Conservation (phyloP, 2,797 vertebrate genomes). For the Sarcophilus harrisii region DNA sequence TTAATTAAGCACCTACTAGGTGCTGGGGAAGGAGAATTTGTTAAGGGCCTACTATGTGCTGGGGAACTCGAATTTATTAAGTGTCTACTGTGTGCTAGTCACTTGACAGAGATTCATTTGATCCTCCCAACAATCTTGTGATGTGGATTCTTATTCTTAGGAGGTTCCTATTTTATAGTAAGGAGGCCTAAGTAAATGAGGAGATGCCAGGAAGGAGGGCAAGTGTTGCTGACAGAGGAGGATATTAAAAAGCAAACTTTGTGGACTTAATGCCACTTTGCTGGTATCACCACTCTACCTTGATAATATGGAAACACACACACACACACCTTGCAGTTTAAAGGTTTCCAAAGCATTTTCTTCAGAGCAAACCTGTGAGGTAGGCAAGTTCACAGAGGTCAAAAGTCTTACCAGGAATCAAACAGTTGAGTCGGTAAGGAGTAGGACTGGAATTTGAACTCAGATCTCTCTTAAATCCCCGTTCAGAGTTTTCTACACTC, state of each 20-base stretch:
- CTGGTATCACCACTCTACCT: too few species aligned
- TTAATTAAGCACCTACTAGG: not conserved
- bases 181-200: not conserved
- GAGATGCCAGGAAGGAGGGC: not conserved
- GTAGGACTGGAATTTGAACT: conserved; percentile 22
- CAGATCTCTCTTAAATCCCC: conserved; percentile 13
- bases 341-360: not conserved
- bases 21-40: not conserved
- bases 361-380: not conserved
- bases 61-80: not conserved
- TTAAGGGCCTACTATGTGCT: not conserved
- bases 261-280: not conserved
- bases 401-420: not conserved
- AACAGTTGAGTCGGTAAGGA: not conserved
- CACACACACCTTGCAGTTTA: not conserved
- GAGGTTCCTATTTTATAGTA: not conserved
- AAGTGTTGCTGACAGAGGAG: not conserved
- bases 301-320: not conserved
- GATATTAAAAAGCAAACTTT: not conserved
- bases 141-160: not conserved
- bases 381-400: not conserved
- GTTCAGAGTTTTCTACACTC: conserved; percentile 6
- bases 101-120: not conserved
- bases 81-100: not conserved
- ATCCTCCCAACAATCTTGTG: not conserved